Conservation (phyloP, 1,140 invertebrate genomes). For the Holcopasites calliopsidis region DNA sequence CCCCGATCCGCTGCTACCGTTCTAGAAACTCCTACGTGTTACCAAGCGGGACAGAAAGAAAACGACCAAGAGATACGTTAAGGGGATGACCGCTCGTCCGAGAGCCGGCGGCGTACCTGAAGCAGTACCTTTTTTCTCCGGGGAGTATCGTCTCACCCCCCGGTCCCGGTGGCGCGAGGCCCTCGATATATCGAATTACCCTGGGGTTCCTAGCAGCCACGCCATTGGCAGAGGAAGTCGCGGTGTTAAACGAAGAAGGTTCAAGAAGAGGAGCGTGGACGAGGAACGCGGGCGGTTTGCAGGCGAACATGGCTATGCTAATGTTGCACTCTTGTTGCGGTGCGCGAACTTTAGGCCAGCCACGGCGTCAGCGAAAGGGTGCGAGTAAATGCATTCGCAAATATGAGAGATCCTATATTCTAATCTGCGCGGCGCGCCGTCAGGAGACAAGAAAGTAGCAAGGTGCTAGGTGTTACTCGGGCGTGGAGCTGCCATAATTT, state of each 20-base stretch:
- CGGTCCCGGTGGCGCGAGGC: not conserved
- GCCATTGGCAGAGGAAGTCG: constrained; percentile 55
- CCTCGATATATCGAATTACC: constrained; percentile 64
- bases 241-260: constrained; percentile 60
- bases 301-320: constrained; percentile 69
- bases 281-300: constrained; percentile 56
- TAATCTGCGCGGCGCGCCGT: not conserved
- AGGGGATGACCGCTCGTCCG: constrained; percentile 42
- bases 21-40: constrained; percentile 13
- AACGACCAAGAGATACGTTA: constrained; percentile 32
- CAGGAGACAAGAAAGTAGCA: constrained; percentile 22
- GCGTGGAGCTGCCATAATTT: constrained; percentile 55
- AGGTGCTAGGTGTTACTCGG: constrained; percentile 17
- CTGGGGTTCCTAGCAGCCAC: constrained; percentile 49
- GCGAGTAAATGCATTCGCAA: not conserved
- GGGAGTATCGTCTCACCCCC: constrained; percentile 47
- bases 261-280: constrained; percentile 48
- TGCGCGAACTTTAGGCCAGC: not conserved
- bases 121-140: not conserved
- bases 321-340: constrained; percentile 45
- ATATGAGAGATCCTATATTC: not conserved
- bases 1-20: constrained; percentile 61
- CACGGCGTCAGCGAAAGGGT: not conserved
- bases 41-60: constrained; percentile 19
- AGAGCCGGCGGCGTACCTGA: not conserved